phyloP scores from a whole-genome alignment of 2,113 vertebrate species.

The Bos javanicus region DNA sequence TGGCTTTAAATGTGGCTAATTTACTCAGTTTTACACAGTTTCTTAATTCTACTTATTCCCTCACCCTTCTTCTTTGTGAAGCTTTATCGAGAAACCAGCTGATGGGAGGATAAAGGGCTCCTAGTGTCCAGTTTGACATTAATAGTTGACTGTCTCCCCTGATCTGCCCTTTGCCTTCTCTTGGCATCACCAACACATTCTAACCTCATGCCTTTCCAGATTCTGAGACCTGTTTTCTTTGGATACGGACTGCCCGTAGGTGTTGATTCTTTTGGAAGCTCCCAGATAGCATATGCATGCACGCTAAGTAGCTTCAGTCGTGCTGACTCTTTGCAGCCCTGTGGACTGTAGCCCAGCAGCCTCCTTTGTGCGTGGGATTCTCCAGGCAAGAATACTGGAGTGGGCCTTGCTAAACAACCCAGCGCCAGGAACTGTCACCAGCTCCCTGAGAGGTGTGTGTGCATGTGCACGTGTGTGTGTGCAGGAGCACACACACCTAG shows the following conservation, averaged over 20 bases:
- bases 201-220: background rate
- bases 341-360: background rate
- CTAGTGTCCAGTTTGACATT: background rate
- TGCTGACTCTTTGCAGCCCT: background rate
- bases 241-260: background rate
- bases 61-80: background rate
- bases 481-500: rapidly evolving
- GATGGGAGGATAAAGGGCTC: background rate
- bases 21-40: background rate
- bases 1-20: background rate
- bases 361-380: background rate
- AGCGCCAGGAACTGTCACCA: background rate
- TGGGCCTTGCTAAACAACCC: background rate
- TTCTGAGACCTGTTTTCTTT: background rate
- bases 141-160: background rate
- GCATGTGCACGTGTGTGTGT: rapidly evolving
- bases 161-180: background rate
- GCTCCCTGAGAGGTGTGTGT: background rate
- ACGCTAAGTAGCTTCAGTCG: background rate
- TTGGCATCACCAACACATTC: background rate
- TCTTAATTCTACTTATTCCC: background rate
- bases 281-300: background rate
- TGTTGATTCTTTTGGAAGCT: background rate
- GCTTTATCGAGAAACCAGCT: background rate
- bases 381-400: background rate